Percentiles rank a stretch among this genome's conserved stretches.
Conservation (phyloP, 2,797 vertebrate genomes). For the Hippocampus kuda region DNA sequence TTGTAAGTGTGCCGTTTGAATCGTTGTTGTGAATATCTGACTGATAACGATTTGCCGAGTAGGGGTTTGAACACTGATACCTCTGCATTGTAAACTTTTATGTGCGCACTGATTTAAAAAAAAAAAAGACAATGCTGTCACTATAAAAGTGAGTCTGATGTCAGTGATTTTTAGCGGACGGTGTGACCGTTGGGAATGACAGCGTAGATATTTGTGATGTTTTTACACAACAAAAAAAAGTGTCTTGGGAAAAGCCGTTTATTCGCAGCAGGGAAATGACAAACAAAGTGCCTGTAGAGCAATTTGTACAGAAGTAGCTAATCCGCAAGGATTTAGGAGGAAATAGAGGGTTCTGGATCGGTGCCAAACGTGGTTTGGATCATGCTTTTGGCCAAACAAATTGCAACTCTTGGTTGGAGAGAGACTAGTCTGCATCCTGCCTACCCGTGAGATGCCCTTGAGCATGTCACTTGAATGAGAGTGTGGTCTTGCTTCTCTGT, state of each 20-base stretch:
- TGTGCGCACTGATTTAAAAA: neutral
- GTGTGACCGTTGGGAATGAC: neutral
- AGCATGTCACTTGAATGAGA: neutral
- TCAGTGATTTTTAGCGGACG: neutral
- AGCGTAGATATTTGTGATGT: neutral
- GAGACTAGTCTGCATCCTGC: neutral
- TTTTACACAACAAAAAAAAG: neutral
- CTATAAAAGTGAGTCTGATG: neutral
- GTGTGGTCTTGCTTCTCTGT: neutral
- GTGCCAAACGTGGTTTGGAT: neutral
- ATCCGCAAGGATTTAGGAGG: neutral
- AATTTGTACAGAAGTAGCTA: neutral
- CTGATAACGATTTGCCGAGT: neutral
- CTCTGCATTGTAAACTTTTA: neutral
- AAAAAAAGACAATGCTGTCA: neutral
- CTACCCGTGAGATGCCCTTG: neutral
- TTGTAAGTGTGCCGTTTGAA: neutral
- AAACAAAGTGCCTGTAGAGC: neutral
- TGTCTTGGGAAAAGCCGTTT: neutral
- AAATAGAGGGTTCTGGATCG: neutral
- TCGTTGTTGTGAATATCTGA: neutral
- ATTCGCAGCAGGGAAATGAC: neutral
- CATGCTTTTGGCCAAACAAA: neutral
- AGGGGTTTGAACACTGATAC: neutral
- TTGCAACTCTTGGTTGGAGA: neutral